Evolutionary conservation across 2,888 invertebrate genomes (phyloP).

Genomic region (Barypeithes pellucidus): DNA sequence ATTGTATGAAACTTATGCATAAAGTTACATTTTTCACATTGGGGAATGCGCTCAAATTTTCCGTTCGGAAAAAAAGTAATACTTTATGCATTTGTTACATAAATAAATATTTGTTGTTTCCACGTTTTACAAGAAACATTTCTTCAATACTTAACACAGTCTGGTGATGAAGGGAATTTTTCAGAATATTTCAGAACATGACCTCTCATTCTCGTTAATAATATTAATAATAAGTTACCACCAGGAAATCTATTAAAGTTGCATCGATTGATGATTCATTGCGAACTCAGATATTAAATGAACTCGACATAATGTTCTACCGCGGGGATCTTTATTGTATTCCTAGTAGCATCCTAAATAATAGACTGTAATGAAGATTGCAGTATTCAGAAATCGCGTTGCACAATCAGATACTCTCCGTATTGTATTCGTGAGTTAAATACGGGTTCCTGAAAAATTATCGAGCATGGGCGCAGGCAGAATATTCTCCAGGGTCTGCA

Average conservation of each 20-base stretch:
- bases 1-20: too few species aligned
- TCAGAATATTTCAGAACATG: too few species aligned
- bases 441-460: conserved; percentile 50
- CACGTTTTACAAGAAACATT: too few species aligned
- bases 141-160: too few species aligned
- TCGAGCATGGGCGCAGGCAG: conserved; percentile 5
- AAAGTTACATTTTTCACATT: too few species aligned
- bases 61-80: too few species aligned
- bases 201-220: too few species aligned
- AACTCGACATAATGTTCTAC: conserved; percentile 27
- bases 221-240: not conserved
- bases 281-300: conserved; percentile 37
- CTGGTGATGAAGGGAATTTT: too few species aligned
- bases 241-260: conserved; percentile 20
- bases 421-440: conserved; percentile 37
- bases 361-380: conserved; percentile 50
- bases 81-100: too few species aligned
- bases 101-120: too few species aligned
- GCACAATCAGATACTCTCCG: conserved; percentile 29
- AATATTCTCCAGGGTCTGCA: too few species aligned
- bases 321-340: conserved; percentile 29
- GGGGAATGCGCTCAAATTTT: too few species aligned
- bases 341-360: conserved; percentile 44
- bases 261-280: conserved; percentile 21
- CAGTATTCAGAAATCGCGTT: conserved; percentile 36